A percentile compares a stretch with the other conserved stretches of the same genome.
phyloP scores from a whole-genome alignment of 2,113 vertebrate species.

The Phalacrocorax brasilianus region DNA sequence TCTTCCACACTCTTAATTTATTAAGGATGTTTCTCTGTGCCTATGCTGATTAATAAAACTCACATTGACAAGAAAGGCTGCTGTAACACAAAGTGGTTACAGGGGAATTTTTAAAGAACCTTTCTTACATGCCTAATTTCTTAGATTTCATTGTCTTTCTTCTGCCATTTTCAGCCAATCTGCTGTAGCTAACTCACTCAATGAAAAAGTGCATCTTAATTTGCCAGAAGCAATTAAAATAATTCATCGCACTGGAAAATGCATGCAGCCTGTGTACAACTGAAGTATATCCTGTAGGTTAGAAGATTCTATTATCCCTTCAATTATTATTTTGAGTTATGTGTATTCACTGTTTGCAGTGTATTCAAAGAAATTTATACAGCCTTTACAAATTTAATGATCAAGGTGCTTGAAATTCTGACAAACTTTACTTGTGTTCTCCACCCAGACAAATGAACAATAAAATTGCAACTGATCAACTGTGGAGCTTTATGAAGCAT shows the following conservation, averaged over 20 bases:
- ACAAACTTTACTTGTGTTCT: not conserved
- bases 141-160: slow-evolving; percentile 3
- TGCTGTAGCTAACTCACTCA: not conserved
- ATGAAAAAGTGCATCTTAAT: slow-evolving; percentile 16
- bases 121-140: not conserved
- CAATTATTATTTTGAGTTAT: not conserved
- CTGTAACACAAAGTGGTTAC: not conserved
- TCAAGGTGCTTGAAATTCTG: not conserved
- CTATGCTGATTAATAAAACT: slow-evolving; percentile 16
- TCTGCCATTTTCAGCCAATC: slow-evolving; percentile 18
- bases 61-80: not conserved
- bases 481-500: not conserved
- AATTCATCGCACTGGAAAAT: not conserved
- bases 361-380: not conserved
- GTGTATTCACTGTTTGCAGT: not conserved
- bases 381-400: not conserved
- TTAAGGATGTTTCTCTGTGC: not conserved
- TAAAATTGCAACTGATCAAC: not conserved
- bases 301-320: not conserved
- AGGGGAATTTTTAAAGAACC: not conserved
- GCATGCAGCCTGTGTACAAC: not conserved
- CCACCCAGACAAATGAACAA: not conserved
- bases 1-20: not conserved
- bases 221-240: slow-evolving; percentile 48
- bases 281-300: not conserved